These are phyloP conservation scores for Sisyra terminalis DNA, from an alignment of 2,888 invertebrate species.

Conservation along the genomic window DNA sequence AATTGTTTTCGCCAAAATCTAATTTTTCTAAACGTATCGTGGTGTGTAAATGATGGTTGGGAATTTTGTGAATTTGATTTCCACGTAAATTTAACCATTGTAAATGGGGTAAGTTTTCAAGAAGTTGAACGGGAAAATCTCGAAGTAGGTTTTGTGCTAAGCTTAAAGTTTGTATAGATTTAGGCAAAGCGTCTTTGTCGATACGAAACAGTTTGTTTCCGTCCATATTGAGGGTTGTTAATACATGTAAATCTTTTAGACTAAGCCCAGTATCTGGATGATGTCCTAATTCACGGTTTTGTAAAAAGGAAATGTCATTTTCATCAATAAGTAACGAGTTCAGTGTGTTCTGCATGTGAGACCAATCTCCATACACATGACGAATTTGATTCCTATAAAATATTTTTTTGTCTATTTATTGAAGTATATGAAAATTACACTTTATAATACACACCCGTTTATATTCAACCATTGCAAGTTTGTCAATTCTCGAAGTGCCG, in stretches of 20 bases:
- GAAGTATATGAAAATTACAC: background rate
- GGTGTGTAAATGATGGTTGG: conserved; percentile 24
- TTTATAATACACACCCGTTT: conserved; percentile 45
- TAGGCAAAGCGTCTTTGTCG: conserved; percentile 43
- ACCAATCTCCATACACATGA: conserved; percentile 59
- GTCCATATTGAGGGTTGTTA: conserved; percentile 37
- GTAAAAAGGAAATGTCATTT: conserved; percentile 43
- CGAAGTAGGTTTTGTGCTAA: conserved; percentile 56
- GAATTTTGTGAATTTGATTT: conserved; percentile 32
- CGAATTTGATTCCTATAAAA: conserved; percentile 61
- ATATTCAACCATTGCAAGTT: conserved; percentile 70
- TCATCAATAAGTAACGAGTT: conserved; percentile 66
- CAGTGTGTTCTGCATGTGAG: conserved; percentile 55
- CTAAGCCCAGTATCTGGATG: background rate
- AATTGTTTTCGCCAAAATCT: conserved; percentile 70
- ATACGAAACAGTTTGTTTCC: conserved; percentile 52
- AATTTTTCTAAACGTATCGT: conserved; percentile 49
- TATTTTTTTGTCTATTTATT: background rate
- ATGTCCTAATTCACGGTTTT: background rate
- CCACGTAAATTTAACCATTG: conserved; percentile 53
- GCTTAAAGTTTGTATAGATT: conserved; percentile 50
- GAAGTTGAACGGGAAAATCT: conserved; percentile 46
- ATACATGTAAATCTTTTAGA: conserved; percentile 3
- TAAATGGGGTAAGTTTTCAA: conserved; percentile 44
- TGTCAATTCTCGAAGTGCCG: conserved; percentile 51